Percentiles rank a stretch among this genome's conserved stretches.
Evolutionary conservation across 1,140 invertebrate genomes (phyloP).

Genomic region (Cardiocondyla obscurior): DNA sequence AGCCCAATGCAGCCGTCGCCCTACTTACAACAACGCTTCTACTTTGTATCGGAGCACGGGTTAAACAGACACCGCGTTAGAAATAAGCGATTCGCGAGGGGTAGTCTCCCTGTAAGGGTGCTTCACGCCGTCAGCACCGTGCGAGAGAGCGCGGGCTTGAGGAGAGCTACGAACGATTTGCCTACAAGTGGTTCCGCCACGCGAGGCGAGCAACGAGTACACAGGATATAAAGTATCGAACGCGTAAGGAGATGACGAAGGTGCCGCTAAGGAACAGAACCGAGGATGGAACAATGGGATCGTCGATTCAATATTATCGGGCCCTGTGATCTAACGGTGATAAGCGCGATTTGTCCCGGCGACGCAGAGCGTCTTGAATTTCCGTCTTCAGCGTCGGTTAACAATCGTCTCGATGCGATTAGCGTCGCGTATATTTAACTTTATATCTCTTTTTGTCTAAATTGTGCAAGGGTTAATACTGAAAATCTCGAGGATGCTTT

Average conservation of each 20-base stretch:
- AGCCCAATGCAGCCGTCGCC: slow-evolving; percentile 48
- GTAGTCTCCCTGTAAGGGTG: slow-evolving; percentile 35
- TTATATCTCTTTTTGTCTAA: not conserved
- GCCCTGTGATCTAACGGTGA: slow-evolving; percentile 14
- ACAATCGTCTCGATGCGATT: no score
- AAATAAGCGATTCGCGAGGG: slow-evolving; percentile 47
- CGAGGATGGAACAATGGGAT: not conserved
- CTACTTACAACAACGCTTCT: slow-evolving; percentile 56
- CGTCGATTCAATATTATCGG: slow-evolving; percentile 1
- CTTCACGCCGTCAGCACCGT: slow-evolving; percentile 7
- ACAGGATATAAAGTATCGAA: slow-evolving; percentile 39
- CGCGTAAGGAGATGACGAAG: not conserved
- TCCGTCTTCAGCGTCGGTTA: not conserved
- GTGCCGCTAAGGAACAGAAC: slow-evolving; percentile 12
- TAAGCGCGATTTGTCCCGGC: not conserved
- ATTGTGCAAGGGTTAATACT: not conserved
- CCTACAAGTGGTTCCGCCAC: slow-evolving; percentile 46
- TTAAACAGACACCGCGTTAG: slow-evolving; percentile 55
- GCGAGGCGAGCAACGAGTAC: slow-evolving; percentile 28
- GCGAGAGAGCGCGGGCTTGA: slow-evolving; percentile 7
- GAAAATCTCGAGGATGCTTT: not conserved
- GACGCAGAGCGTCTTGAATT: not conserved
- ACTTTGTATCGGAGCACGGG: slow-evolving; percentile 51
- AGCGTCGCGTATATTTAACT: not conserved
- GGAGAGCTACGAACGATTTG: slow-evolving; percentile 46